Evolutionary conservation across 30 jellyfish, hydroid and myxozoan genomes (phyloP).

Genomic region (Euphysa ruthae): DNA sequence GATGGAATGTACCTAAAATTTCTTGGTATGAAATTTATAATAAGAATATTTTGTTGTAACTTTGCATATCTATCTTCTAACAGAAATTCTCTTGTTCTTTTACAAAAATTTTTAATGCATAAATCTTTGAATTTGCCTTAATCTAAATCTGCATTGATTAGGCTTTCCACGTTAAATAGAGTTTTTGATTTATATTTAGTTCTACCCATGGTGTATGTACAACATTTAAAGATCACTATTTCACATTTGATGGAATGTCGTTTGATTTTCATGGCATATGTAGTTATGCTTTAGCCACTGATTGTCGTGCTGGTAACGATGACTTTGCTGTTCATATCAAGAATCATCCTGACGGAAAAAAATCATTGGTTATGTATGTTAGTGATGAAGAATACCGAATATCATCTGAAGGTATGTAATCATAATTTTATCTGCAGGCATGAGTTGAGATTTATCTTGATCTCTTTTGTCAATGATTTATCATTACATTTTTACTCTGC

Average conservation of each 20-base stretch:
- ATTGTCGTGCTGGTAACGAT: slow-evolving; percentile 36
- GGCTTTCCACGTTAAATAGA: slow-evolving; percentile 74
- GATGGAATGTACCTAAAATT: no score
- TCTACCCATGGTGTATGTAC: slow-evolving; percentile 7
- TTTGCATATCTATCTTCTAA: no score
- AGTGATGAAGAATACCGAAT: slow-evolving; percentile 7
- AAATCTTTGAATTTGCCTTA: no score
- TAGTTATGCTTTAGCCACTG: slow-evolving; percentile 37
- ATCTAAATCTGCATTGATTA: no score
- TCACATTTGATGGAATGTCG: slow-evolving; percentile 28
- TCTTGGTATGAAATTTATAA: no score
- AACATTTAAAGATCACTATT: slow-evolving; percentile 13
- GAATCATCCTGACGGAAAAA: slow-evolving; percentile 8
- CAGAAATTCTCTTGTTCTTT: no score
- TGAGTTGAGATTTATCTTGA: no score
- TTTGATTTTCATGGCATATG: slow-evolving; percentile 14
- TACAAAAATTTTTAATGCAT: no score
- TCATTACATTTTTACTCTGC: no score
- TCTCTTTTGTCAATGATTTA: no score
- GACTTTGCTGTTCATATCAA: slow-evolving; percentile 32
- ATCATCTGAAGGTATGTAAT: background rate
- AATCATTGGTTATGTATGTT: background rate
- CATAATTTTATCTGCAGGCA: no score
- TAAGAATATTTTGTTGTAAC: no score
- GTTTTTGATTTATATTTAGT: slow-evolving; percentile 62